Evolutionary conservation across 1,140 invertebrate genomes (phyloP).

Genomic region (Rhyacophila brunnea): DNA sequence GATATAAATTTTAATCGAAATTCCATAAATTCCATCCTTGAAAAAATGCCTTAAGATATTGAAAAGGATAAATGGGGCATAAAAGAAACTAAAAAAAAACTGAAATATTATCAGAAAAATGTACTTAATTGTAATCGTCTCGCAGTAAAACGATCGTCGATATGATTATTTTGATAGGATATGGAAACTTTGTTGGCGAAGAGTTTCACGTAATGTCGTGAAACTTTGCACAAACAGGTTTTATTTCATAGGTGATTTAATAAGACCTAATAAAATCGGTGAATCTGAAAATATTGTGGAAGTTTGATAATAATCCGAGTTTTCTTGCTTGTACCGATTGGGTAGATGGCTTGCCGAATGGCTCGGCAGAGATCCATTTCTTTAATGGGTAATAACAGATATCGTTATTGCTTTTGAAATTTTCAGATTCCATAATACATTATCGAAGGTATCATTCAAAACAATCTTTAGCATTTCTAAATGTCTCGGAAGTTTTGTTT

Average conservation of each 20-base stretch:
- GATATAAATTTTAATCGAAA: too few species aligned
- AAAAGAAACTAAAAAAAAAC: constrained; percentile 10
- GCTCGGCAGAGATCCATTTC: constrained; percentile 29
- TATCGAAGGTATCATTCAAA: not conserved
- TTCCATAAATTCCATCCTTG: too few species aligned
- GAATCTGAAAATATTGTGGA: constrained; percentile 34
- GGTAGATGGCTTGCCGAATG: constrained; percentile 3
- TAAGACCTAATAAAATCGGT: constrained; percentile 30
- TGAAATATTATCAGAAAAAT: constrained; percentile 1
- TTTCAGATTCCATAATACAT: constrained; percentile 9
- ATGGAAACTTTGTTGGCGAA: constrained; percentile 1
- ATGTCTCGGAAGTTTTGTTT: not conserved
- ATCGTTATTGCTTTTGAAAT: constrained; percentile 31
- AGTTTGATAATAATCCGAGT: constrained; percentile 30
- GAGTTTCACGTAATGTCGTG: not conserved
- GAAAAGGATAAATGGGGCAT: not conserved
- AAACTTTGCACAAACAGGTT: constrained; percentile 18
- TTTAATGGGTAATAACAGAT: constrained; percentile 35
- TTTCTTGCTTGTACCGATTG: constrained; percentile 1
- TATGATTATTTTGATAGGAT: not conserved
- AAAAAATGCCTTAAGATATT: too few species aligned
- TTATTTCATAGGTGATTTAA: constrained; percentile 35
- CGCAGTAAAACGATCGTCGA: not conserved
- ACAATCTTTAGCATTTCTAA: not conserved
- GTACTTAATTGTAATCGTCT: constrained; percentile 1